These are phyloP conservation scores for Scaptomyza hsui DNA, from an alignment of 1,140 invertebrate genomes.

Conservation along the genomic window DNA sequence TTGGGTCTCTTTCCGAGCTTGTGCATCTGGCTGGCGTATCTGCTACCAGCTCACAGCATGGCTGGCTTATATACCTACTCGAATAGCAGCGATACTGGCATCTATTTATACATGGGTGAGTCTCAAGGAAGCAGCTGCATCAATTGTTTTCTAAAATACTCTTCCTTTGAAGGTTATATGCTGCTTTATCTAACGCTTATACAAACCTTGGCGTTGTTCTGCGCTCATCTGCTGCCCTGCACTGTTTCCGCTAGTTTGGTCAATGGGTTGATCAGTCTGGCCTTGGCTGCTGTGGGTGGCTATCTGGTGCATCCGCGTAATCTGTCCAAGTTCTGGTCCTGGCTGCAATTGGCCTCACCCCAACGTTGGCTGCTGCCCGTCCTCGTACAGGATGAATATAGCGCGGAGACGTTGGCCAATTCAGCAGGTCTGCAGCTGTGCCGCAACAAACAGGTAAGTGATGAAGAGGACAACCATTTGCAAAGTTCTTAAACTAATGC, in stretches of 20 bases:
- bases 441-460: slow-evolving; percentile 87
- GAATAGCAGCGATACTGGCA: slow-evolving; percentile 87
- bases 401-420: slow-evolving; percentile 86
- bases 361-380: slow-evolving; percentile 90
- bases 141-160: background rate
- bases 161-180: slow-evolving; percentile 87
- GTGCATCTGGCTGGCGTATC: slow-evolving; percentile 91
- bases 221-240: slow-evolving; percentile 85
- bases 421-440: slow-evolving; percentile 86
- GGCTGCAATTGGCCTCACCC: slow-evolving; percentile 89
- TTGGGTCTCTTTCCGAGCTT: slow-evolving; percentile 82
- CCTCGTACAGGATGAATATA: slow-evolving; percentile 88
- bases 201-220: slow-evolving; percentile 87
- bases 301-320: slow-evolving; percentile 90
- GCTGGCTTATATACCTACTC: slow-evolving; percentile 90
- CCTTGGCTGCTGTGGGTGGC: slow-evolving; percentile 88
- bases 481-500: background rate
- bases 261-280: slow-evolving; percentile 86
- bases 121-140: background rate
- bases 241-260: slow-evolving; percentile 86
- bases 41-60: slow-evolving; percentile 95
- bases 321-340: slow-evolving; percentile 87
- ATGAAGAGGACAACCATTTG: background rate
- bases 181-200: slow-evolving; percentile 91
- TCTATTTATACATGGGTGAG: slow-evolving; percentile 90